Evolutionary conservation across 2,888 invertebrate species (phyloP).

Genomic region (Neuroscelio doddi): DNA sequence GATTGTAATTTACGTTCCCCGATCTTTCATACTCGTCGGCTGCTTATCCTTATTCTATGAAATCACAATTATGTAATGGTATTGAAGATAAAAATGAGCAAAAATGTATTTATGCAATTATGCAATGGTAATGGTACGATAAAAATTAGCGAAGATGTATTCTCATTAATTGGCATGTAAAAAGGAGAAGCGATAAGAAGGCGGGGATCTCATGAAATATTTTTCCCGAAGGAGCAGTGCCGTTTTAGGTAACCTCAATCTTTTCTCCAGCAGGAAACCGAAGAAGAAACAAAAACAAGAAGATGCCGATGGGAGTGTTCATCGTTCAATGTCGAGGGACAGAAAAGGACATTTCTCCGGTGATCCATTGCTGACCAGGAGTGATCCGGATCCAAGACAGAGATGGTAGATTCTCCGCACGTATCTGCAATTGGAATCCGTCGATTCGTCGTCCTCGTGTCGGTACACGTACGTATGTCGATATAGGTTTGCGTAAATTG

Average conservation of each 20-base stretch:
- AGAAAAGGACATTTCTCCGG: slow-evolving; percentile 5
- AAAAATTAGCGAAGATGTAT: slow-evolving; percentile 4
- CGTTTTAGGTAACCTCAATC: background rate
- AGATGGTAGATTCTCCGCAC: slow-evolving; percentile 31
- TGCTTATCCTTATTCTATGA: slow-evolving; percentile 18
- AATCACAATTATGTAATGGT: background rate
- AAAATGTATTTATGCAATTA: too few relatives aligned
- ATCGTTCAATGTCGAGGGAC: slow-evolving; percentile 48
- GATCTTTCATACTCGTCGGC: slow-evolving; percentile 24
- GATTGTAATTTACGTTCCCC: slow-evolving; percentile 42
- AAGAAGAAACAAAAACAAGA: slow-evolving; percentile 37
- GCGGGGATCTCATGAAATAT: slow-evolving; percentile 22
- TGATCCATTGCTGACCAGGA: slow-evolving; percentile 29
- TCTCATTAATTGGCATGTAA: slow-evolving; percentile 2
- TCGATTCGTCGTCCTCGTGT: slow-evolving; percentile 19
- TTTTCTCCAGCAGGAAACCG: background rate
- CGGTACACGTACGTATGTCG: slow-evolving; percentile 29
- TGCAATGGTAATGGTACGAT: too few relatives aligned
- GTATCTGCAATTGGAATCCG: slow-evolving; percentile 34
- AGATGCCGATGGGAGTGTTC: slow-evolving; percentile 35
- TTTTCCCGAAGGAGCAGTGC: slow-evolving; percentile 14
- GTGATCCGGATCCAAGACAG: slow-evolving; percentile 19
- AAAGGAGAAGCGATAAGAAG: background rate
- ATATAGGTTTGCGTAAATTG: slow-evolving; percentile 40
- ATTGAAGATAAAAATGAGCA: slow-evolving; percentile 12